Evolutionary conservation across 2,888 invertebrate species (phyloP).

Genomic region (Drosophila melanosoma): DNA sequence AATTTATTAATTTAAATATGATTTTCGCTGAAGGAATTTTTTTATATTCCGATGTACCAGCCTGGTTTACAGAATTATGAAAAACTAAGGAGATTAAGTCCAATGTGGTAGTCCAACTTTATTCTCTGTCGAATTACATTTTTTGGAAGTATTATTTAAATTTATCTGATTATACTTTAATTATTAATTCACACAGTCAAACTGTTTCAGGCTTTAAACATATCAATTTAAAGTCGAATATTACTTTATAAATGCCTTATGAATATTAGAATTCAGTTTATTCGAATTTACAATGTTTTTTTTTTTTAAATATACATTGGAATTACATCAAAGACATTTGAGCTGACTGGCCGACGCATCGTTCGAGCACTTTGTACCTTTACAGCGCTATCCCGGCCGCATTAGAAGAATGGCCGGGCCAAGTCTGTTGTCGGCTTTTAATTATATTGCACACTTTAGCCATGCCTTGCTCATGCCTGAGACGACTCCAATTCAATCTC

Average conservation of each 20-base stretch:
- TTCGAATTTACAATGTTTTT: constrained; percentile 6
- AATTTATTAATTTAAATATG: background rate
- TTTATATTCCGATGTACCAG: background rate
- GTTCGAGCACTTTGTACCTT: constrained; percentile 66
- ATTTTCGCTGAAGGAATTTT: background rate
- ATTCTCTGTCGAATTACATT: background rate
- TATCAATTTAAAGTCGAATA: background rate
- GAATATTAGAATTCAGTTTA: background rate
- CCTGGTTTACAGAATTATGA: background rate
- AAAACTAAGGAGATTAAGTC: background rate
- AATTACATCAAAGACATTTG: constrained; percentile 72
- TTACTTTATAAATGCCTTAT: background rate
- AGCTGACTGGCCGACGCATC: constrained; percentile 38
- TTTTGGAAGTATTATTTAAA: background rate
- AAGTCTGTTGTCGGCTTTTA: constrained; percentile 83
- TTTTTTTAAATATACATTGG: constrained; percentile 20
- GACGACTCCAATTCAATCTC: constrained; percentile 35
- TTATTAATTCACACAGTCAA: background rate
- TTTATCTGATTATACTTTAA: background rate
- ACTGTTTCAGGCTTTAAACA: too few relatives aligned
- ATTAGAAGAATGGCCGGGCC: constrained; percentile 70
- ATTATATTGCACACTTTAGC: constrained; percentile 84
- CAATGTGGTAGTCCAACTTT: background rate
- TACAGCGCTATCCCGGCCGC: constrained; percentile 70
- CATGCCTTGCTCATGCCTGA: constrained; percentile 60